Evolutionary conservation across 2,113 vertebrate species (phyloP).

Genomic region (Hemichromis elongatus): DNA sequence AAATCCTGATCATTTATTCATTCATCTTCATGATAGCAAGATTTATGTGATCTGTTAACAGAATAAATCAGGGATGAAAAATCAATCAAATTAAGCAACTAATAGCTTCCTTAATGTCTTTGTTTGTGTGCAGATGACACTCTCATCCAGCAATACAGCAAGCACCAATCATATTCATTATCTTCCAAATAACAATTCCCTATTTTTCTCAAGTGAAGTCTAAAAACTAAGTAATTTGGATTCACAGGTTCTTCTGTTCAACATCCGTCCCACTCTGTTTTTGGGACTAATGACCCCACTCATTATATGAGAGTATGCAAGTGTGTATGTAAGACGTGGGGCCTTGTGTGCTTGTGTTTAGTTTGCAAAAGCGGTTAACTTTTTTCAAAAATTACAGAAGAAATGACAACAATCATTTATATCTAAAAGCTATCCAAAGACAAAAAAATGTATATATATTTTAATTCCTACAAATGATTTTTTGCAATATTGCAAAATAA

Average conservation of each 20-base stretch:
- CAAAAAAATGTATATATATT: not conserved
- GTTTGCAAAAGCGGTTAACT: not conserved
- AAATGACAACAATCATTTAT: not conserved
- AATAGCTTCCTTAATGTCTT: conserved; percentile 67
- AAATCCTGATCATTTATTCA: not conserved
- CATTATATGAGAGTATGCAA: not conserved
- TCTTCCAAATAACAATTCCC: conserved; percentile 41
- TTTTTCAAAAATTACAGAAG: not conserved
- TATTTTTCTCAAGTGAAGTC: conserved; percentile 48
- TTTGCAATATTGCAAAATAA: not conserved
- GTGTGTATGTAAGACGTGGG: not conserved
- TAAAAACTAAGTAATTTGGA: conserved; percentile 36
- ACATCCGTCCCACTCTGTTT: not conserved
- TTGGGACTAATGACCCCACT: not conserved
- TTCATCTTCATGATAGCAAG: not conserved
- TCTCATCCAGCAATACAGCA: conserved; percentile 51
- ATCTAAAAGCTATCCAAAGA: not conserved
- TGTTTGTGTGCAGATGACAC: conserved; percentile 61
- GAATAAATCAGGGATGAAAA: conserved; percentile 67
- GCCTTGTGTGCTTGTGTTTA: not conserved
- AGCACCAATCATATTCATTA: conserved; percentile 61
- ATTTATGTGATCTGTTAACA: conserved; percentile 45
- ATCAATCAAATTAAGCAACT: conserved; percentile 68
- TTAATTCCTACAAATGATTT: not conserved
- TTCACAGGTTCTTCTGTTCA: conserved; percentile 30